Conservation (phyloP, 92 coral and sea anemone species). For the Palythoa grandis region DNA sequence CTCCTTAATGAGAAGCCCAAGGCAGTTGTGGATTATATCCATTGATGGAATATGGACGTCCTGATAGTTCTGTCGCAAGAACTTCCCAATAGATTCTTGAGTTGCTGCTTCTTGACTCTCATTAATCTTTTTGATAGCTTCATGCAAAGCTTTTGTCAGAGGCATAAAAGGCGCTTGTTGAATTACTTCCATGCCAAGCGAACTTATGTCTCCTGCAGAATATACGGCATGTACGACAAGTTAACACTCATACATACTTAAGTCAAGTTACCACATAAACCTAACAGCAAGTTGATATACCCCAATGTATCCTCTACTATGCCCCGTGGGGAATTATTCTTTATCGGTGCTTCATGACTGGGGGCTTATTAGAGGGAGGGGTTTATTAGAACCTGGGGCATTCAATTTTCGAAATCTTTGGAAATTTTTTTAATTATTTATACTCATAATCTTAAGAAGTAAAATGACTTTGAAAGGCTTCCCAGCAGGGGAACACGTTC, state of each 20-base stretch:
- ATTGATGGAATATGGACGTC: slow-evolving; percentile 87
- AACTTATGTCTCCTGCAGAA: slow-evolving; percentile 79
- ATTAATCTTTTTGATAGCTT: slow-evolving; percentile 83
- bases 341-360: too few species aligned
- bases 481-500: too few species aligned
- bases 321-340: too few species aligned
- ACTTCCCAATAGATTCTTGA: slow-evolving; percentile 71
- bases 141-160: slow-evolving; percentile 80
- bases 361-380: too few species aligned
- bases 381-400: too few species aligned
- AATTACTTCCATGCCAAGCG: slow-evolving; percentile 85
- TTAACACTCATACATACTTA: neutral
- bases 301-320: too few species aligned
- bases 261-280: neutral
- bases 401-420: too few species aligned
- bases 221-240: neutral
- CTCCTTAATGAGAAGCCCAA: slow-evolving; percentile 84
- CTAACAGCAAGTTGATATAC: neutral
- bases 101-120: slow-evolving; percentile 70
- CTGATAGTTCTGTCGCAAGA: slow-evolving; percentile 78
- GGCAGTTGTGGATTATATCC: slow-evolving; percentile 79
- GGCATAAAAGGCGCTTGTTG: slow-evolving; percentile 94
- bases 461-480: too few species aligned
- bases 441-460: too few species aligned
- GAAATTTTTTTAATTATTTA: too few species aligned